These are phyloP conservation scores for Plotosus lineatus DNA, from an alignment of 2,113 vertebrate genomes.

Conservation along the genomic window DNA sequence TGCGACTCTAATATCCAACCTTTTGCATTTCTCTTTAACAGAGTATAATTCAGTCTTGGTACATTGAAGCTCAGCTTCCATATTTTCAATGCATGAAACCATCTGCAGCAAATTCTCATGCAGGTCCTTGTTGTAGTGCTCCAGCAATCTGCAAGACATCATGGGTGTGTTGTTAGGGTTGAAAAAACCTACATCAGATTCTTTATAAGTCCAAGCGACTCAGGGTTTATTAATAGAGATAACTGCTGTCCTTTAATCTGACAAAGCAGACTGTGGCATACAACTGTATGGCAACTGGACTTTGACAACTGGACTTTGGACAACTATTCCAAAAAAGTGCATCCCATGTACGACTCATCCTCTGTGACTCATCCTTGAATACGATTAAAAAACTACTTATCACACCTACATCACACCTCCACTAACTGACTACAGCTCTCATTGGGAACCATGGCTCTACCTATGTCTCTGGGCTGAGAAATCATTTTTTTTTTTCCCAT, in stretches of 20 bases:
- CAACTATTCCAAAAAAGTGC: too few species aligned
- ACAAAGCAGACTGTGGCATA: constrained; percentile 8
- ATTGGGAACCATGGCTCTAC: too few species aligned
- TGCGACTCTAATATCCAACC: constrained; percentile 51
- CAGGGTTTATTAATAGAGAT: not conserved
- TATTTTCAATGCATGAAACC: constrained; percentile 71
- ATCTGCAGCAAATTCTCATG: constrained; percentile 72
- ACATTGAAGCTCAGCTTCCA: constrained; percentile 69
- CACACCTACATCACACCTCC: too few species aligned
- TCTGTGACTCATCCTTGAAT: too few species aligned
- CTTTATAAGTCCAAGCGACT: not conserved
- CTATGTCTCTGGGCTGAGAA: too few species aligned
- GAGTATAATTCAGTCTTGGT: constrained; percentile 68
- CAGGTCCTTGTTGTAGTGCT: constrained; percentile 72
- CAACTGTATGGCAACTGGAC: too few species aligned
- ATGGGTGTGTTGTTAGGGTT: not conserved
- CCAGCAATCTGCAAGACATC: constrained; percentile 62
- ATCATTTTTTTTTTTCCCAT: too few species aligned
- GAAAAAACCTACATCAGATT: not conserved
- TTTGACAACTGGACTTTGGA: too few species aligned
- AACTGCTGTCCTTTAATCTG: not conserved
- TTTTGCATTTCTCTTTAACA: constrained; percentile 72
- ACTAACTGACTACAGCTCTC: too few species aligned
- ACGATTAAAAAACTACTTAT: too few species aligned
- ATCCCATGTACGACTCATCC: too few species aligned